Percentiles rank a stretch among this genome's conserved stretches.
These are phyloP conservation scores for Ectemnius lituratus DNA, from an alignment of 2,888 invertebrate species.

Conservation along the genomic window DNA sequence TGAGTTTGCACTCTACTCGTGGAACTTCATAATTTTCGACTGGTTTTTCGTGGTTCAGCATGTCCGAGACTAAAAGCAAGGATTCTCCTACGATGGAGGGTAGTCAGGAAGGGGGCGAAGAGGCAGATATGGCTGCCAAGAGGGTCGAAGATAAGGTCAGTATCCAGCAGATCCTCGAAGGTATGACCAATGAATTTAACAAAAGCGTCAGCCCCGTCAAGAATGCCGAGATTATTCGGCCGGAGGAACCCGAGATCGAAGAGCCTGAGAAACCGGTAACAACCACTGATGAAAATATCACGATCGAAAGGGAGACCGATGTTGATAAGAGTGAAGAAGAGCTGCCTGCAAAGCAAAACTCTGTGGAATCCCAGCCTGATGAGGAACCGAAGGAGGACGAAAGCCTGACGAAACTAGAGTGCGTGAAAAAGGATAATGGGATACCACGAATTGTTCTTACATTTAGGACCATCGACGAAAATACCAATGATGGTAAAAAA, in stretches of 20 bases:
- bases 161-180: slow-evolving; percentile 74
- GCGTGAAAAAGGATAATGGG: slow-evolving; percentile 67
- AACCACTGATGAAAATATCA: slow-evolving; percentile 18
- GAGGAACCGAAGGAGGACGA: slow-evolving; percentile 52
- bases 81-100: slow-evolving; percentile 64
- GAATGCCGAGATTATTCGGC: slow-evolving; percentile 40
- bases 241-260: slow-evolving; percentile 47
- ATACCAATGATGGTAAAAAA: slow-evolving; percentile 75
- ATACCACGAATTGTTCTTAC: slow-evolving; percentile 83
- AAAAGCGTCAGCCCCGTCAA: slow-evolving; percentile 62
- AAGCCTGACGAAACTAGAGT: slow-evolving; percentile 49
- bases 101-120: slow-evolving; percentile 65
- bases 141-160: slow-evolving; percentile 70
- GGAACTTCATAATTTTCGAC: slow-evolving; percentile 30
- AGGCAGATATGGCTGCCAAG: slow-evolving; percentile 65
- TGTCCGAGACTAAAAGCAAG: slow-evolving; percentile 60
- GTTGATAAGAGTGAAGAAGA: slow-evolving; percentile 20
- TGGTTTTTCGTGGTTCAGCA: slow-evolving; percentile 31
- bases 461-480: slow-evolving; percentile 80
- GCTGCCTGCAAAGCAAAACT: slow-evolving; percentile 21
- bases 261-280: slow-evolving; percentile 36
- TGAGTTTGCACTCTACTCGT: slow-evolving; percentile 20
- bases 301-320: slow-evolving; percentile 30
- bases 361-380: slow-evolving; percentile 10
- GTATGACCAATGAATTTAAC: slow-evolving; percentile 76